Evolutionary conservation across 1,140 invertebrate species (phyloP).

Genomic region (Brachionus calyciflorus): DNA sequence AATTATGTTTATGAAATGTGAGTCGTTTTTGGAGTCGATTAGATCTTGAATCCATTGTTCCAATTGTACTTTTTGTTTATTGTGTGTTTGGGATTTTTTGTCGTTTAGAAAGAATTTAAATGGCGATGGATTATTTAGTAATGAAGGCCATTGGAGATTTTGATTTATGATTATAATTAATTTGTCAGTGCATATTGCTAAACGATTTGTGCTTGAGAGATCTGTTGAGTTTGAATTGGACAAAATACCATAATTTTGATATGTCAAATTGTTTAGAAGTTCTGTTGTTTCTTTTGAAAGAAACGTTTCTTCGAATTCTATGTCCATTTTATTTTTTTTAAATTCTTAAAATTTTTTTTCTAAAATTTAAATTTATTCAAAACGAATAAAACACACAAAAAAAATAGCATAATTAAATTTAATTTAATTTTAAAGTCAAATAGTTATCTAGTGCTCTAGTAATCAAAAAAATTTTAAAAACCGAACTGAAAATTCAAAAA

Average conservation of each 20-base stretch:
- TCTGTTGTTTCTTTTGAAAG: neutral
- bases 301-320: neutral
- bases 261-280: slow-evolving; percentile 11
- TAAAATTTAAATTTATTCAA: too few relatives aligned
- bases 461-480: too few relatives aligned
- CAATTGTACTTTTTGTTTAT: neutral
- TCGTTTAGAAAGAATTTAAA: slow-evolving; percentile 36
- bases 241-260: slow-evolving; percentile 1
- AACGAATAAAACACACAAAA: too few relatives aligned
- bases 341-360: too few relatives aligned
- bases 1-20: neutral
- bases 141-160: slow-evolving; percentile 25
- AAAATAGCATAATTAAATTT: too few relatives aligned
- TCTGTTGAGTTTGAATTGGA: neutral
- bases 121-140: slow-evolving; percentile 5
- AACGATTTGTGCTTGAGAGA: neutral
- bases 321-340: neutral
- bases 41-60: slow-evolving; percentile 29
- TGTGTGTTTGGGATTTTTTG: neutral
- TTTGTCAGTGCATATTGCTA: slow-evolving; percentile 28
- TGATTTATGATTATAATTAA: neutral
- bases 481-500: too few relatives aligned
- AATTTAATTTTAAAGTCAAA: too few relatives aligned
- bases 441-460: too few relatives aligned
- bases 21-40: neutral